A percentile compares a stretch with the other conserved stretches of the same genome.
phyloP scores from a whole-genome alignment of 92 coral and sea anemone species.

The Actinernus sp. region DNA sequence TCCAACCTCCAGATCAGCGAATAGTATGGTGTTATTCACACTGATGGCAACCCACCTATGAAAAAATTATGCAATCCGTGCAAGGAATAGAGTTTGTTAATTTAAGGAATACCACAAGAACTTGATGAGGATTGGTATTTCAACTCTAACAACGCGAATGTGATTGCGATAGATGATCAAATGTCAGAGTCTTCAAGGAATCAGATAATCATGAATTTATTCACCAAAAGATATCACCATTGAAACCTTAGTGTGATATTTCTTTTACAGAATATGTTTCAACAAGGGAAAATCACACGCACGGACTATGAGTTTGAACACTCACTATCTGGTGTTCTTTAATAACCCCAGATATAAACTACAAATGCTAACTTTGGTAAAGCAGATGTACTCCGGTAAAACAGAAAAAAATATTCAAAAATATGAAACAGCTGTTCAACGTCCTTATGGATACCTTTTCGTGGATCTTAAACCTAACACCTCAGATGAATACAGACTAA shows the following conservation, averaged over 20 bases:
- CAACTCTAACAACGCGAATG: neutral
- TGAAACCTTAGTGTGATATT: constrained; percentile 38
- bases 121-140: constrained; percentile 12
- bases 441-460: constrained; percentile 61
- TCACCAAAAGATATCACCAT: constrained; percentile 48
- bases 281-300: constrained; percentile 47
- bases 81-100: constrained; percentile 52
- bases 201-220: constrained; percentile 22
- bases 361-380: constrained; percentile 39
- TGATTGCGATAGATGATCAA: constrained; percentile 48
- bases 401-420: constrained; percentile 39
- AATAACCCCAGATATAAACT: constrained; percentile 52
- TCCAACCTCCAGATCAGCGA: constrained; percentile 42
- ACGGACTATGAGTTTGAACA: constrained; percentile 22
- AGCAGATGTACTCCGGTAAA: constrained; percentile 47
- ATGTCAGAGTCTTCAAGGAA: constrained; percentile 22
- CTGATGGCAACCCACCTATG: constrained; percentile 61
- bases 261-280: constrained; percentile 37
- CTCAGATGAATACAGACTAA: constrained; percentile 35
- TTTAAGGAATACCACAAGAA: constrained; percentile 47
- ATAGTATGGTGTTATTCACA: constrained; percentile 47
- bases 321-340: constrained; percentile 45
- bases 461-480: constrained; percentile 58
- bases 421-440: constrained; percentile 30
- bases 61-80: constrained; percentile 7